Conservation (phyloP, 1,140 invertebrate genomes). For the Lepidotrigona ventralis region DNA sequence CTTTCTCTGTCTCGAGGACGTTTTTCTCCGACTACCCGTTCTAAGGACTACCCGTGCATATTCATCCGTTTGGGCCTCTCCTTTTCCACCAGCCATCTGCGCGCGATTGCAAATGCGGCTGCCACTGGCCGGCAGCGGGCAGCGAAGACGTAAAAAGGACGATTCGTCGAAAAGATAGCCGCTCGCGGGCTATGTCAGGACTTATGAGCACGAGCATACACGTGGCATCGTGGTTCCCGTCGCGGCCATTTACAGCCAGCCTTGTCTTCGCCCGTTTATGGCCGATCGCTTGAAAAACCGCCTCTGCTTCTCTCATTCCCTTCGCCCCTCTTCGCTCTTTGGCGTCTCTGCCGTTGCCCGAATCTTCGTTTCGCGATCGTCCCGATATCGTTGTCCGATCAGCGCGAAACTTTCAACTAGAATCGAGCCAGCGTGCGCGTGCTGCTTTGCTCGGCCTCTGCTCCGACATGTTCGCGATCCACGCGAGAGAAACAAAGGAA, state of each 20-base stretch:
- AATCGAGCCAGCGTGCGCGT: not conserved
- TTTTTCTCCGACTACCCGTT: not conserved
- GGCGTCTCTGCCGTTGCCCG: not conserved
- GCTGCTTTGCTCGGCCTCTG: not conserved
- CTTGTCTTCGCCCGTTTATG: constrained; percentile 75
- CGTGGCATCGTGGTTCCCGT: constrained; percentile 57
- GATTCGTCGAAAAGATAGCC: constrained; percentile 66
- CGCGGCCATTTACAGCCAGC: constrained; percentile 75
- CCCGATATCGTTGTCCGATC: constrained; percentile 9
- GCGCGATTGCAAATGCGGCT: constrained; percentile 34
- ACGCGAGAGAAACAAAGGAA: not conserved
- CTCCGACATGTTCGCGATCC: not conserved
- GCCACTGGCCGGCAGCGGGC: constrained; percentile 25
- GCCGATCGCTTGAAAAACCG: constrained; percentile 74
- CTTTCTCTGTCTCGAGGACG: not conserved
- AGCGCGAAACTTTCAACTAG: constrained; percentile 8
- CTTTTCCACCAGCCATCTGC: constrained; percentile 51
- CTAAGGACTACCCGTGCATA: constrained; percentile 23
- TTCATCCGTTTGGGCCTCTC: constrained; percentile 42
- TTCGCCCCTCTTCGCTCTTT: constrained; percentile 34
- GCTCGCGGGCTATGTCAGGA: constrained; percentile 52
- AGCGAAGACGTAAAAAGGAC: constrained; percentile 56
- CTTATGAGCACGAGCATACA: constrained; percentile 63
- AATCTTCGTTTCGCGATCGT: constrained; percentile 28
- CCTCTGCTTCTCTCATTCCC: constrained; percentile 56